Evolutionary conservation across 2,888 invertebrate genomes (phyloP), one percentile per base, ranked within the genome.

Genomic region (Piscicola geometra): DNA sequence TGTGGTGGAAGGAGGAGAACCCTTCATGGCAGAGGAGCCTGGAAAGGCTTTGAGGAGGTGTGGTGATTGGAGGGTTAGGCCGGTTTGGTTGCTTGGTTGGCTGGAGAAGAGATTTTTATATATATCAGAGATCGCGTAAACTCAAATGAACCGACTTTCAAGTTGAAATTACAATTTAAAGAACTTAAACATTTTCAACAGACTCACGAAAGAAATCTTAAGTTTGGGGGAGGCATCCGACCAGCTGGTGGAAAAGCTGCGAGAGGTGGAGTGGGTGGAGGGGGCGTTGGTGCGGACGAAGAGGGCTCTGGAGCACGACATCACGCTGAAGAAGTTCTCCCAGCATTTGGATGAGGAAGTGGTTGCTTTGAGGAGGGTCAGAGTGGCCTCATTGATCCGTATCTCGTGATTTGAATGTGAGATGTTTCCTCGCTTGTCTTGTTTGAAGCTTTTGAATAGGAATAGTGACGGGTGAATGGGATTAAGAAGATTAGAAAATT

Each of bases 271-370:
- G 60, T 56, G 60, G 60, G 60, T 56, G 25, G 60, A 56, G 25
- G n/a, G 25, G 3, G 5, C n/a, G 60, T n/a, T 56, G 60, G 15
- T 56, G 21, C 9, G 60, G n/a, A 56, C 12, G 12, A 56, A 56
- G 25, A 56, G 60, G n/a, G 60, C 60, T n/a, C 25, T 56, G 25
- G 60, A 56, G n/a, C 60, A 56, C n/a, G 60, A 56, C 60, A 56
- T 56, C 3, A 5, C 5, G 15, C 60, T 56, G 15, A 56, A 56
- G 25, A 56, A 18, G 3, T 56, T 56, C 25, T 56, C 60, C 21
- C 60, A 15, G 25, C 60, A 56, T 15, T 3, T 56, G 5, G 21
- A 56, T n/a, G 9, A 5, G n/a, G 12, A 56, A 5, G 60, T 56
- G 21, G 15, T 15, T 15, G 60, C 60, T 21, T 25, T 5, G 12